Evolutionary conservation across 1,140 invertebrate species (phyloP), one percentile per base, ranked within the genome.

Genomic region (Chironomus tepperi): DNA sequence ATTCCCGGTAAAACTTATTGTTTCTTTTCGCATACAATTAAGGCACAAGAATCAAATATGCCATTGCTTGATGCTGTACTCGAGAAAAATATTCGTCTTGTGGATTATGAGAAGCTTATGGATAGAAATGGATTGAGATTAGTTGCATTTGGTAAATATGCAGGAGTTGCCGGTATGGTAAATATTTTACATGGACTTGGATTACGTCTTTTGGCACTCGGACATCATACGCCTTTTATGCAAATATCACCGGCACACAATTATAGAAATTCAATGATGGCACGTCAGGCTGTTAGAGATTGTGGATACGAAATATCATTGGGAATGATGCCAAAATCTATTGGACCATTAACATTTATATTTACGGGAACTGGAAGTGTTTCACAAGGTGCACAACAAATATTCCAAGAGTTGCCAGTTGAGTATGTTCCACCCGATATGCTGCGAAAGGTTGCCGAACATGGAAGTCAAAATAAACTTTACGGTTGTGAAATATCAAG

Each of bases 201-300:
- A 3, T 85, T 99, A 0, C 85, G 98, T 67, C 85, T 99, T 0
- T 82, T 99, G 43, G 98, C 98, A 0, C 81, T 99, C 3, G 98
- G 98, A 1, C 97, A 99, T 84, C 97, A 99, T 80, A 99, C 98
- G 0, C 98, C 98, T 0, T 99, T 99, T 80, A 98, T 99, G 97
- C 96, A 99, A 80, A 95, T 99, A 76, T 98, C 97, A 7, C 94
- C 95, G 15, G 96, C 97, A 0, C 98, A 99, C 79, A 99, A 99
- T 82, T 99, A 99, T 84, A 86, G 96, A 19, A 97, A 96, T 81
- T 97, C 94, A 0, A 96, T 96, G 75, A 98, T 98, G 94, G 97
- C 97, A 0, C 87, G 94, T 34, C 97, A 99, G 84, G 95, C 97
- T 0, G 93, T 99, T 12, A 84, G 98, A 73, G 98, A 99, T 83